A percentile compares a stretch with the other conserved stretches of the same genome.
Conservation (phyloP, 2,113 vertebrate genomes). For the Hyla sarda region DNA sequence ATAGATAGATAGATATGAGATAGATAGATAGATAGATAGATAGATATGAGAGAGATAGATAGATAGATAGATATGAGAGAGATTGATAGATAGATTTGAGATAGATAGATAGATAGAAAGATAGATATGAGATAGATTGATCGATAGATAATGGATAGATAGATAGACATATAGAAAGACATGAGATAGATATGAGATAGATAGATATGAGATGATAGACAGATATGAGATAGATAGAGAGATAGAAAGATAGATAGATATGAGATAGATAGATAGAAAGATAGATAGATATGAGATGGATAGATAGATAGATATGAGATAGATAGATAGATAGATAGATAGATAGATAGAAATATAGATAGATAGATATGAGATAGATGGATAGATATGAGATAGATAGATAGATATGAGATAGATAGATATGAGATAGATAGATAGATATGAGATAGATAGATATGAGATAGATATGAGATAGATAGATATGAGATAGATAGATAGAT, state of each 20-base stretch:
- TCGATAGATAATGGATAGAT: no score
- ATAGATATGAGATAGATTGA: no score
- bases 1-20: no score
- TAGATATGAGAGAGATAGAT: neutral
- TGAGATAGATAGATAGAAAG: no score
- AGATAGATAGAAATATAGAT: no score
- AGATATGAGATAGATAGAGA: neutral
- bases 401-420: neutral
- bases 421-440: neutral
- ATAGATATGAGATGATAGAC: no score
- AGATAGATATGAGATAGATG: neutral
- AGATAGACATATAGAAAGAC: no score
- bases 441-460: fast-evolving
- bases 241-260: neutral
- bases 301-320: neutral
- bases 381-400: neutral
- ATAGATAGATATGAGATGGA: neutral
- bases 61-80: neutral
- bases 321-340: neutral
- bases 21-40: no score
- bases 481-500: neutral
- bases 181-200: neutral
- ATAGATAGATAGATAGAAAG: no score
- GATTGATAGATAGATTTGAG: neutral
- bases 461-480: neutral